Evolutionary conservation across 2,113 vertebrate genomes (phyloP).

Genomic region (Strix uralensis): DNA sequence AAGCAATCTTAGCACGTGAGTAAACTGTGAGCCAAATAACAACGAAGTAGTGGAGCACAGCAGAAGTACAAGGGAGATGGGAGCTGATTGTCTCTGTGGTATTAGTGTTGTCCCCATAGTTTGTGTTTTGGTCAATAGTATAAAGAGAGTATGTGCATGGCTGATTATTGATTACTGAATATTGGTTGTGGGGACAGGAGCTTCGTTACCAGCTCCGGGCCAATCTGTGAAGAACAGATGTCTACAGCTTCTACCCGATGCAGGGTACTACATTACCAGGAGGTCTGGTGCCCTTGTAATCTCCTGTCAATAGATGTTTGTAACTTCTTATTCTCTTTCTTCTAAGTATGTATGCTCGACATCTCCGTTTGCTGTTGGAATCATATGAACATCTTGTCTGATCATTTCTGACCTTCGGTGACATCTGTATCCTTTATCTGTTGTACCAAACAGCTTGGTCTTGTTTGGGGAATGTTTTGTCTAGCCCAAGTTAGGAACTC

Average conservation of each 20-base stretch:
- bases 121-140: neutral
- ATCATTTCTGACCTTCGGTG: neutral
- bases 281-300: neutral
- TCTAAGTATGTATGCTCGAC: fast-evolving
- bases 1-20: neutral
- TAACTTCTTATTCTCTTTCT: neutral
- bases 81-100: neutral
- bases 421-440: neutral
- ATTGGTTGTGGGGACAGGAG: neutral
- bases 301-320: neutral
- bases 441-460: neutral
- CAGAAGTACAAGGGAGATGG: neutral
- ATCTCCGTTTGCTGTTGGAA: neutral
- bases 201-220: neutral
- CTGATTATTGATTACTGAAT: neutral
- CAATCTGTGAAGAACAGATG: neutral
- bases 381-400: neutral
- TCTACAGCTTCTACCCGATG: neutral
- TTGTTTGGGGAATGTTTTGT: neutral
- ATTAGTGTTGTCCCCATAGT: neutral
- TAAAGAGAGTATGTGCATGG: neutral
- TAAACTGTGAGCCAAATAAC: neutral
- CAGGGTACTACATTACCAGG: neutral
- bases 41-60: neutral
- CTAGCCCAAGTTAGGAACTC: neutral